Evolutionary conservation across 2,888 invertebrate species (phyloP).

Genomic region (Chesias legatella): DNA sequence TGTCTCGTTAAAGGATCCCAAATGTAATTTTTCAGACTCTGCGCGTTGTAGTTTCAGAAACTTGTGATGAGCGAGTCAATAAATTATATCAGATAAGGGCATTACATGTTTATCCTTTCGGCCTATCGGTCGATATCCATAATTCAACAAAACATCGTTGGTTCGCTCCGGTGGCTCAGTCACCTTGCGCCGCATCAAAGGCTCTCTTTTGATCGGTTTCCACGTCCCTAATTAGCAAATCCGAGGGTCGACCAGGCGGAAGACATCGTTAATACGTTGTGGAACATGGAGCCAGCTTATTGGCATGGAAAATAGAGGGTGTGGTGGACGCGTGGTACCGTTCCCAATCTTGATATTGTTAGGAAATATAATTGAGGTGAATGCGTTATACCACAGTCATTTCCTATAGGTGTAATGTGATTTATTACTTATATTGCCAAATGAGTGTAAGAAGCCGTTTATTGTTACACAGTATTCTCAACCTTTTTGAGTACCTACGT

Average conservation of each 20-base stretch:
- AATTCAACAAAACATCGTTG: slow-evolving; percentile 34
- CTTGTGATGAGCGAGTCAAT: too few relatives aligned
- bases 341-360: slow-evolving; percentile 19
- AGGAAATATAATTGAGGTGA: slow-evolving; percentile 3
- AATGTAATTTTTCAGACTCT: too few relatives aligned
- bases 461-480: too few relatives aligned
- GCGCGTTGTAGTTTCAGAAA: too few relatives aligned
- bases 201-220: slow-evolving; percentile 65
- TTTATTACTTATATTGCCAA: too few relatives aligned
- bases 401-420: too few relatives aligned
- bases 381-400: too few relatives aligned
- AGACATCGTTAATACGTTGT: slow-evolving; percentile 78
- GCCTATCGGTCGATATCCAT: slow-evolving; percentile 15
- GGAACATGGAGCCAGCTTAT: slow-evolving; percentile 53
- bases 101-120: slow-evolving; percentile 1
- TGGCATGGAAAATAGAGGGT: slow-evolving; percentile 76
- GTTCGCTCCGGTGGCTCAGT: slow-evolving; percentile 48
- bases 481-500: too few relatives aligned
- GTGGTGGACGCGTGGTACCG: slow-evolving; percentile 49
- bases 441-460: too few relatives aligned
- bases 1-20: too few relatives aligned
- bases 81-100: too few relatives aligned
- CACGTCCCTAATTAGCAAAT: slow-evolving; percentile 75
- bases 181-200: slow-evolving; percentile 75
- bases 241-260: slow-evolving; percentile 62